phyloP scores from a whole-genome alignment of 2,797 vertebrate species.

The Phrynocephalus vlangalii region DNA sequence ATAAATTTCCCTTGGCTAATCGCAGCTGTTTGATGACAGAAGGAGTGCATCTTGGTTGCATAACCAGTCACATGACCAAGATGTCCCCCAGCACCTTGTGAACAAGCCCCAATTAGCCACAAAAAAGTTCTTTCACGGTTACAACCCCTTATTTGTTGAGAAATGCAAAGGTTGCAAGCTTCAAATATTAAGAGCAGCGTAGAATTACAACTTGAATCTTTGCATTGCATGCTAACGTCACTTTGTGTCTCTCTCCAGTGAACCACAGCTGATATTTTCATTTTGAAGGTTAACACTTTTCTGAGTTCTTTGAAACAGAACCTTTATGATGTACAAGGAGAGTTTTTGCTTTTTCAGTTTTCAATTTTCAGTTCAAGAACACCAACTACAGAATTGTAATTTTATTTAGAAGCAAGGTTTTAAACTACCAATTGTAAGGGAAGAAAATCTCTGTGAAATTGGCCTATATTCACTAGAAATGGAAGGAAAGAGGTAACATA shows the following conservation, averaged over 20 bases:
- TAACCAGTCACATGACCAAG: too few species aligned
- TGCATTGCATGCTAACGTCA: neutral
- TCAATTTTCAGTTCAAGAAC: neutral
- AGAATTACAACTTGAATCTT: neutral
- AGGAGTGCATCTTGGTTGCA: too few species aligned
- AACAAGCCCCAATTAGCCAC: too few species aligned
- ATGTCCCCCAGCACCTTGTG: too few species aligned
- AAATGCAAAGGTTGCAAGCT: neutral
- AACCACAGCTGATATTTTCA: neutral
- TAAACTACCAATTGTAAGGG: too few species aligned
- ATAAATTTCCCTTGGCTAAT: too few species aligned
- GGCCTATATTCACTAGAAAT: neutral
- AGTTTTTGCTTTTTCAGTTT: neutral
- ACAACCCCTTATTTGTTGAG: neutral
- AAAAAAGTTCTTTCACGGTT: too few species aligned
- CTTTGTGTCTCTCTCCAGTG: too few species aligned
- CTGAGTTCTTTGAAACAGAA: neutral
- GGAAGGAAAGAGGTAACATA: neutral
- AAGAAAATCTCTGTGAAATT: neutral
- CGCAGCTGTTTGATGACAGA: too few species aligned
- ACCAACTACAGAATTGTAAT: neutral
- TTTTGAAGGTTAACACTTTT: neutral
- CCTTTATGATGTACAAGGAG: constrained; percentile 1
- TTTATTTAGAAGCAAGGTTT: neutral
- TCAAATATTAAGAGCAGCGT: neutral